Evolutionary conservation across 1,140 invertebrate genomes (phyloP).

Genomic region (Calephelis nemesis): DNA sequence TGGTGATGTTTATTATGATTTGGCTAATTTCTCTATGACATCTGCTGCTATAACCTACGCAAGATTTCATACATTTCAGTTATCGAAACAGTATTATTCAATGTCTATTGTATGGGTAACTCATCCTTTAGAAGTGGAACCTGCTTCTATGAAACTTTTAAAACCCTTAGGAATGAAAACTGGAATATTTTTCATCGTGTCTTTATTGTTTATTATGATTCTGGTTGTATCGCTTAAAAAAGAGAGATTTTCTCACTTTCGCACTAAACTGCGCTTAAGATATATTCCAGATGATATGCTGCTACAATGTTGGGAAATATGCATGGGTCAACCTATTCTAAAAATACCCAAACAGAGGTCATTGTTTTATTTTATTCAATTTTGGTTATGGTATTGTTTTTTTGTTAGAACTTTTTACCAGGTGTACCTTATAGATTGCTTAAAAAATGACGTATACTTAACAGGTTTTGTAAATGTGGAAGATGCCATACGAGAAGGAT

Average conservation of each 20-base stretch:
- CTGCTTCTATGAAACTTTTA: slow-evolving; percentile 50
- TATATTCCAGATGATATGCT: slow-evolving; percentile 36
- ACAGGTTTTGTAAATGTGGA: slow-evolving; percentile 46
- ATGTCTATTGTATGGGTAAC: slow-evolving; percentile 50
- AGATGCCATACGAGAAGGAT: slow-evolving; percentile 46
- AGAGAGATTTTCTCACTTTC: background rate
- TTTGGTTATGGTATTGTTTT: slow-evolving; percentile 64
- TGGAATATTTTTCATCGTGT: slow-evolving; percentile 40
- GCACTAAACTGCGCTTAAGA: slow-evolving; percentile 13
- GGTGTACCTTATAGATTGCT: slow-evolving; percentile 52
- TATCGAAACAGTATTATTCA: slow-evolving; percentile 45
- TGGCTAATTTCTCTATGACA: slow-evolving; percentile 65
- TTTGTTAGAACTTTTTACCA: slow-evolving; percentile 63
- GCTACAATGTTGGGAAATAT: slow-evolving; percentile 56
- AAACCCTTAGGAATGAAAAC: slow-evolving; percentile 45
- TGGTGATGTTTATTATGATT: slow-evolving; percentile 49
- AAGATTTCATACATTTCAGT: slow-evolving; percentile 51
- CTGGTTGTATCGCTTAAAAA: slow-evolving; percentile 38
- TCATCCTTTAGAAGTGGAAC: slow-evolving; percentile 42
- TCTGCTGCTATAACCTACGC: slow-evolving; percentile 51
- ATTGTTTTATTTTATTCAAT: slow-evolving; percentile 37
- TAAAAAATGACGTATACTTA: slow-evolving; percentile 51
- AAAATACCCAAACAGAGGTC: slow-evolving; percentile 44
- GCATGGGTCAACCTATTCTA: slow-evolving; percentile 51
- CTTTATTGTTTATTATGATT: slow-evolving; percentile 40